phyloP scores from a whole-genome alignment of 2,888 invertebrate genomes.

The Eretmocerus hayati region DNA sequence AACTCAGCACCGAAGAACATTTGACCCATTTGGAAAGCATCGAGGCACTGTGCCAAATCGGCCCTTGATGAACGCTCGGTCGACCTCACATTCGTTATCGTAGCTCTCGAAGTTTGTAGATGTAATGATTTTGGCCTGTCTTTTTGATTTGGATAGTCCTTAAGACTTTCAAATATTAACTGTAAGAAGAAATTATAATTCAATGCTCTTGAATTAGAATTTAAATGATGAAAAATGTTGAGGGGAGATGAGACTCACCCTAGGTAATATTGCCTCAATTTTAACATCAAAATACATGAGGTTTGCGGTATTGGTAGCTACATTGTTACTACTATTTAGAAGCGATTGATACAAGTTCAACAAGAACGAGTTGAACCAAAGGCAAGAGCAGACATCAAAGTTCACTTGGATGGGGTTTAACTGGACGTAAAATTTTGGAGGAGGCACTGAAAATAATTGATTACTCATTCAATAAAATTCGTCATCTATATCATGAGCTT shows the following conservation, averaged over 20 bases:
- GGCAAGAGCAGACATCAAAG: slow-evolving; percentile 78
- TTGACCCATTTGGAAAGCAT: slow-evolving; percentile 68
- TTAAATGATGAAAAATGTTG: background rate
- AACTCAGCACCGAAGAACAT: slow-evolving; percentile 72
- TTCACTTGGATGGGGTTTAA: slow-evolving; percentile 83
- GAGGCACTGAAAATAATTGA: slow-evolving; percentile 67
- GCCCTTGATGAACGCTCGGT: slow-evolving; percentile 64
- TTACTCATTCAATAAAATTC: slow-evolving; percentile 4
- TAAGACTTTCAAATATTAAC: slow-evolving; percentile 71
- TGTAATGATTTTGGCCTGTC: slow-evolving; percentile 85
- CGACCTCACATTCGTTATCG: slow-evolving; percentile 63
- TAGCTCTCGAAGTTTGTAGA: slow-evolving; percentile 70
- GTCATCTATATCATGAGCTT: background rate
- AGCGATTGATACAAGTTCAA: slow-evolving; percentile 78
- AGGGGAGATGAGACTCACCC: slow-evolving; percentile 64
- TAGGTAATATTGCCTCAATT: slow-evolving; percentile 89
- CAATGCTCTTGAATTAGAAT: no score
- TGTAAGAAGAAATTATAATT: slow-evolving; percentile 45
- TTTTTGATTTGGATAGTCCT: slow-evolving; percentile 70
- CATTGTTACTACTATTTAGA: slow-evolving; percentile 43
- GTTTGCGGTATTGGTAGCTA: slow-evolving; percentile 36
- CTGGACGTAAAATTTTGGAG: slow-evolving; percentile 86
- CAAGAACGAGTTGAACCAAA: slow-evolving; percentile 92
- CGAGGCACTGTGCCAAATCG: slow-evolving; percentile 72
- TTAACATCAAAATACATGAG: slow-evolving; percentile 74